phyloP scores from a whole-genome alignment of 2,888 invertebrate species.

The Ceraclea dissimilis region DNA sequence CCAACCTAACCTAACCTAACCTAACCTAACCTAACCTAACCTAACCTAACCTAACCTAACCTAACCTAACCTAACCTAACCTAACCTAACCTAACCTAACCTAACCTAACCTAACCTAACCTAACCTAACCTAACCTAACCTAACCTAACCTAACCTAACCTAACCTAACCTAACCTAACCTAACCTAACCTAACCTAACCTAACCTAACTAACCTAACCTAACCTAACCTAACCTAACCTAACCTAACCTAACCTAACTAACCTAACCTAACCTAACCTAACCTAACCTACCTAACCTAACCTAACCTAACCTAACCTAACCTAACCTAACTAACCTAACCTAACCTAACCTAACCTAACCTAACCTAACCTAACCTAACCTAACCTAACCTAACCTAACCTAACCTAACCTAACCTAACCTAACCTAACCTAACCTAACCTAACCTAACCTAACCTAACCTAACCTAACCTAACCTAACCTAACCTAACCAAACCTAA shows the following conservation, averaged over 20 bases:
- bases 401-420: constrained; percentile 23
- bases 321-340: constrained; percentile 21
- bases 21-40: constrained; percentile 16
- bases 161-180: constrained; percentile 22
- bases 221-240: constrained; percentile 21
- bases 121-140: constrained; percentile 15
- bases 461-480: constrained; percentile 24
- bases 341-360: constrained; percentile 19
- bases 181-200: constrained; percentile 21
- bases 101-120: constrained; percentile 8
- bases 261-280: constrained; percentile 21
- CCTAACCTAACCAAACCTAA: constrained; percentile 25
- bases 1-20: constrained; percentile 18
- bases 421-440: constrained; percentile 22
- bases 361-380: constrained; percentile 17
- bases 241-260: constrained; percentile 20
- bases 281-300: constrained; percentile 21
- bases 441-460: constrained; percentile 22
- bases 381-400: constrained; percentile 20
- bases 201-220: constrained; percentile 21
- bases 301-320: constrained; percentile 22
- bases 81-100: constrained; percentile 10
- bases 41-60: constrained; percentile 14
- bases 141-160: constrained; percentile 16
- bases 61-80: constrained; percentile 13